A percentile compares a stretch with the other conserved stretches of the same genome.
Evolutionary conservation across 1,140 invertebrate genomes (phyloP).

Genomic region (Anastatus disparis): DNA sequence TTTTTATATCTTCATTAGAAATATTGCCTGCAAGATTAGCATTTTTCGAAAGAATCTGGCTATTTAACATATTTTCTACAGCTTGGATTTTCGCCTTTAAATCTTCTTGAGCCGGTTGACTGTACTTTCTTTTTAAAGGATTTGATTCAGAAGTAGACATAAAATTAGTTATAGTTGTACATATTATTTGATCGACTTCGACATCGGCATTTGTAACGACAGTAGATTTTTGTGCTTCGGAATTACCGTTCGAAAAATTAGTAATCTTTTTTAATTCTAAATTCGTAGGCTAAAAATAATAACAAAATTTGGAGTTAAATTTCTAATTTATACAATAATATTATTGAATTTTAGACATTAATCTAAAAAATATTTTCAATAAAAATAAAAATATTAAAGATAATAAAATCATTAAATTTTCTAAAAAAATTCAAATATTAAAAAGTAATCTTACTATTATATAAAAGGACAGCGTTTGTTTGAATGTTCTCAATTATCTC

Average conservation of each 20-base stretch:
- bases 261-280: neutral
- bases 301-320: too few relatives aligned
- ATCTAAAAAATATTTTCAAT: neutral
- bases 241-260: neutral
- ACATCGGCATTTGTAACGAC: too few relatives aligned
- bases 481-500: too few relatives aligned
- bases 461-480: too few relatives aligned
- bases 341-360: too few relatives aligned
- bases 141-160: neutral
- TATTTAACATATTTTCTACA: slow-evolving; percentile 19
- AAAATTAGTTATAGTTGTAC: too few relatives aligned
- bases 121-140: neutral
- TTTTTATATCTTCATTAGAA: slow-evolving; percentile 7
- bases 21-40: neutral
- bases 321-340: too few relatives aligned
- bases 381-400: neutral
- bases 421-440: neutral
- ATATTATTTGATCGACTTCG: too few relatives aligned
- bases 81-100: slow-evolving; percentile 15
- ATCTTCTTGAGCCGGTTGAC: neutral
- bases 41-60: slow-evolving; percentile 10
- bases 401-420: neutral
- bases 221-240: too few relatives aligned
- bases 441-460: too few relatives aligned
- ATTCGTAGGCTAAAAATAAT: too few relatives aligned